phyloP scores from a whole-genome alignment of 30 jellyfish, hydroid and myxozoan species.

The Nemopilema nomurai region DNA sequence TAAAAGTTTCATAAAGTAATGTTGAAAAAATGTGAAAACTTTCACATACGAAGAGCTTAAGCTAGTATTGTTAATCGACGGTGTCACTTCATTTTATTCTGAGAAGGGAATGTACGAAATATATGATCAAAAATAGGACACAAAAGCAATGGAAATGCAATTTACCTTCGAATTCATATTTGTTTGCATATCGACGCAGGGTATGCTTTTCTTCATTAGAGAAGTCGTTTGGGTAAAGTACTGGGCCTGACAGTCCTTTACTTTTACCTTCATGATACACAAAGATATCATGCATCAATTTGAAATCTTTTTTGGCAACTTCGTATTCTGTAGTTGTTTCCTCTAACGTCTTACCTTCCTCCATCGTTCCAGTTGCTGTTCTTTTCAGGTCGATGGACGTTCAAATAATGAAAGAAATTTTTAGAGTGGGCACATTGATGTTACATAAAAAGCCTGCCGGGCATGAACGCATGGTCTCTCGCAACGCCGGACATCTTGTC shows the following conservation, averaged over 20 bases:
- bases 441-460: neutral
- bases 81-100: neutral
- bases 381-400: neutral
- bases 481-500: neutral
- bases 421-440: neutral
- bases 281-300: constrained; percentile 2
- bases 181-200: constrained; percentile 39
- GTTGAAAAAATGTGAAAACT: neutral
- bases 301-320: constrained; percentile 1
- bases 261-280: neutral
- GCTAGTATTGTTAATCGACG: neutral
- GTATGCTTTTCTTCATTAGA: neutral
- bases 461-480: neutral
- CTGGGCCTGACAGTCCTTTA: neutral
- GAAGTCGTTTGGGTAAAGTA: constrained; percentile 22
- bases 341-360: neutral
- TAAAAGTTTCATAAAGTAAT: neutral
- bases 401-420: neutral
- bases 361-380: neutral
- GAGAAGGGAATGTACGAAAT: neutral
- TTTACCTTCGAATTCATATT: constrained; percentile 27
- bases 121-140: neutral
- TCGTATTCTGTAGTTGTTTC: neutral
- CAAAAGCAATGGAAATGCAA: neutral
- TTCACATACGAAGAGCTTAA: neutral